Base-by-base conservation (phyloP, 2,888 invertebrate genomes). In the Eretmocerus hayati region DNA sequence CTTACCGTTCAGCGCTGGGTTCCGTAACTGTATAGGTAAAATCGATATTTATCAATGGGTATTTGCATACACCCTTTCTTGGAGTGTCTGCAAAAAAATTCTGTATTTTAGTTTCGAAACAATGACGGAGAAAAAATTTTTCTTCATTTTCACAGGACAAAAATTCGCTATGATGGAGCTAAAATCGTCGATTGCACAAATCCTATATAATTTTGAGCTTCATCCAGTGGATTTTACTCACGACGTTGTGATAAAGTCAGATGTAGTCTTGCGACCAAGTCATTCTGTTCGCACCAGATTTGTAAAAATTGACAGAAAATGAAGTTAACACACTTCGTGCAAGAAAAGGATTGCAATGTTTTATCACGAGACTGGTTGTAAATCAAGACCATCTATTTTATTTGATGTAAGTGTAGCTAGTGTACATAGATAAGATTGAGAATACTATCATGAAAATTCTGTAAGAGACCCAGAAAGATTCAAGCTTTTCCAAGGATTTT, bases 1-100 rank as follows among this genome's bases (percentile, higher is more conserved):
- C 60, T 72, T 82, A 26, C 81, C 82, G 0, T 52, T 54, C 16
- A 54, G 50, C 23, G 50, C 52, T 13, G 52, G 52, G 23, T 23
- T 48, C 8, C 45, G 82, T 20, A 82, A 82, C 62, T 82, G 82
- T 57, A 81, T 82, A 56, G 82, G 81, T 80, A 68, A 59, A n/a
- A n/a, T n/a, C n/a, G n/a, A n/a, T n/a, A n/a, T n/a, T n/a, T n/a
- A n/a, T n/a, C n/a, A n/a, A n/a, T n/a, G 38, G 35, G 4, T 21
- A 37, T 31, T 11, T 18, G 16, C 35, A 21, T 16, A 2, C 16
- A 26, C 11, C 6, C 26, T 26, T 11, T 9, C 11, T 26, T 33
- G 19, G 11, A 23, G 5, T 33, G n/a, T n/a, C n/a, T n/a, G 4
- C n/a, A 23, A 9, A 15, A 22, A 18, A 38, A 22, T 46, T 21